A percentile compares a stretch with the other conserved stretches of the same genome.
These are phyloP conservation scores for Neuroterus valhalla DNA, from an alignment of 1,140 invertebrate genomes.

Conservation along the genomic window DNA sequence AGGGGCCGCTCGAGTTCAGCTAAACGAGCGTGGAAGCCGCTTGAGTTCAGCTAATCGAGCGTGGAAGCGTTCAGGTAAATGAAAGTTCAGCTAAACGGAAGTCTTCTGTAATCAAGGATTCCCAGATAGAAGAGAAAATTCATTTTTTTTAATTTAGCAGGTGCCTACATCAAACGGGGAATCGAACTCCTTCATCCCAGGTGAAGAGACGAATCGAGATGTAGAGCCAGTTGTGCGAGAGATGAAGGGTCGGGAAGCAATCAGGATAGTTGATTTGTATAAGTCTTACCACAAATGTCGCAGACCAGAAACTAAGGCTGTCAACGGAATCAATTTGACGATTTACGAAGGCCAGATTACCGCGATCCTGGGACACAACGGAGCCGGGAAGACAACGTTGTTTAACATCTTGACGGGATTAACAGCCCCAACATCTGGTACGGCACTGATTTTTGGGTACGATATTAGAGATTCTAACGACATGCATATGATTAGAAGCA, in stretches of 20 bases:
- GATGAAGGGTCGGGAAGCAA: conserved; percentile 84
- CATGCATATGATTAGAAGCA: conserved; percentile 83
- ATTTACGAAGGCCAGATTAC: conserved; percentile 81
- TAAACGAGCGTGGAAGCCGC: no score
- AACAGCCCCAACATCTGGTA: conserved; percentile 82
- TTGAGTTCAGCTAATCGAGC: no score
- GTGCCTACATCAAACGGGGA: conserved; percentile 78
- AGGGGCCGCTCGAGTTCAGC: no score
- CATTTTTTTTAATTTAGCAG: conserved; percentile 54
- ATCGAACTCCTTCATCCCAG: conserved; percentile 78
- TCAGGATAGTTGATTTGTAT: conserved; percentile 83
- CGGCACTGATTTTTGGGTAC: conserved; percentile 85
- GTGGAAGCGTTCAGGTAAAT: no score
- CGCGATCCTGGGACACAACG: conserved; percentile 91
- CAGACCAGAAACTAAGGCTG: conserved; percentile 77
- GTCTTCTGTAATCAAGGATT: conserved; percentile 33
- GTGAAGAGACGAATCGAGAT: conserved; percentile 77
- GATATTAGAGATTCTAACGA: conserved; percentile 84
- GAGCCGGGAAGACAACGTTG: conserved; percentile 90
- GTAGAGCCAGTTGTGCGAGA: conserved; percentile 85
- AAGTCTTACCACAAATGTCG: conserved; percentile 81
- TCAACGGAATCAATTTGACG: conserved; percentile 80
- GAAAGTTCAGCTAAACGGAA: no score
- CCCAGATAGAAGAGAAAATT: not conserved
- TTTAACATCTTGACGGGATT: conserved; percentile 92